phyloP scores from a whole-genome alignment of 2,888 invertebrate genomes.

The Agonopterix subpropinquella region DNA sequence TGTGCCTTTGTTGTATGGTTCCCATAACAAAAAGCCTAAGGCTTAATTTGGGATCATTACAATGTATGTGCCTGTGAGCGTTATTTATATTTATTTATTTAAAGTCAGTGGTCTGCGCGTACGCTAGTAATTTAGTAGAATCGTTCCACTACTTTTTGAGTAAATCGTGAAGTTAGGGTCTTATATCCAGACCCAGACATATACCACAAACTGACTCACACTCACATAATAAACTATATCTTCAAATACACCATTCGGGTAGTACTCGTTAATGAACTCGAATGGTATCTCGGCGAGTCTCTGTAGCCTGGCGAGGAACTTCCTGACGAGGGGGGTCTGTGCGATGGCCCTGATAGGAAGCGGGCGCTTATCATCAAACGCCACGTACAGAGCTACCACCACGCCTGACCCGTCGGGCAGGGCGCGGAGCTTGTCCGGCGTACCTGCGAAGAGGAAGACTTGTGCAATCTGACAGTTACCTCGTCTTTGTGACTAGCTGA shows the following conservation, averaged over 20 bases:
- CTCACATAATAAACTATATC: slow-evolving; percentile 77
- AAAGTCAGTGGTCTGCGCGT: too few relatives aligned
- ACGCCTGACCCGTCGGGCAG: slow-evolving; percentile 80
- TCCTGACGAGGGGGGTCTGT: slow-evolving; percentile 78
- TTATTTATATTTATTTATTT: too few relatives aligned
- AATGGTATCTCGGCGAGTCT: slow-evolving; percentile 79
- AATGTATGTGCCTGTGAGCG: too few relatives aligned
- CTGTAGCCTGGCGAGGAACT: slow-evolving; percentile 77
- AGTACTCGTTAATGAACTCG: slow-evolving; percentile 75
- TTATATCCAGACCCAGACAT: too few relatives aligned
- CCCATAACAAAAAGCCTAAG: too few relatives aligned
- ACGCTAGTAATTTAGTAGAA: too few relatives aligned
- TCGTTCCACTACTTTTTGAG: too few relatives aligned
- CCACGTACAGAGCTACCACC: slow-evolving; percentile 76
- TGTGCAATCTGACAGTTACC: too few relatives aligned
- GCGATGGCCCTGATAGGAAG: slow-evolving; percentile 68
- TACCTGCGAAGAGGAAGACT: not conserved
- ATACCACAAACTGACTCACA: slow-evolving; percentile 56
- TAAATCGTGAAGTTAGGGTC: too few relatives aligned
- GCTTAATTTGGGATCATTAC: too few relatives aligned
- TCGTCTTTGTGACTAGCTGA: too few relatives aligned
- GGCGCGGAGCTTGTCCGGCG: slow-evolving; percentile 78
- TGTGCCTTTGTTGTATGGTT: too few relatives aligned
- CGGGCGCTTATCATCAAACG: slow-evolving; percentile 76
- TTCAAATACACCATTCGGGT: slow-evolving; percentile 80